These are phyloP conservation scores for Agonum fuliginosum DNA, from an alignment of 2,888 invertebrate genomes.

Conservation along the genomic window DNA sequence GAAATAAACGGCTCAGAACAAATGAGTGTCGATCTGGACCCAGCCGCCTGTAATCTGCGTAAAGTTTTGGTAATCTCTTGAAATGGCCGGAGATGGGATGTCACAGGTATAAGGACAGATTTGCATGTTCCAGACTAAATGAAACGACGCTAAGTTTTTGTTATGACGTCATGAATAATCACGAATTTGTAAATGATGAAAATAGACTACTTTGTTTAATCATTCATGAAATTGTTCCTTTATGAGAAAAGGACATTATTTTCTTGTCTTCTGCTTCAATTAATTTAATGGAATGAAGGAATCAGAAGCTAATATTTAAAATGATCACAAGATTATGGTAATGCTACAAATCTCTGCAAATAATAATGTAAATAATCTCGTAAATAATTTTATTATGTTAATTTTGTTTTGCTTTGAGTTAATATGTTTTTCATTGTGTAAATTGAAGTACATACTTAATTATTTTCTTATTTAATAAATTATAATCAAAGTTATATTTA, in stretches of 20 bases:
- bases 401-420: too few relatives aligned
- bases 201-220: slow-evolving; percentile 4
- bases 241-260: background rate
- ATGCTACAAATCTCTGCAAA: too few relatives aligned
- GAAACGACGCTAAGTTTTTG: slow-evolving; percentile 17
- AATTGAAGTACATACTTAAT: too few relatives aligned
- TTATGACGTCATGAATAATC: slow-evolving; percentile 21
- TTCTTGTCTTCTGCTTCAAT: too few relatives aligned
- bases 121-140: slow-evolving; percentile 18
- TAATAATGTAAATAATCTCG: too few relatives aligned
- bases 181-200: slow-evolving; percentile 21
- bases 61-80: slow-evolving; percentile 38
- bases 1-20: slow-evolving; percentile 58
- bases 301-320: too few relatives aligned
- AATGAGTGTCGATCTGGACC: slow-evolving; percentile 46
- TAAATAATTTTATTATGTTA: too few relatives aligned
- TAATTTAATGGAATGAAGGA: background rate
- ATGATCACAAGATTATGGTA: too few relatives aligned
- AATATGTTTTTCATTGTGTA: too few relatives aligned
- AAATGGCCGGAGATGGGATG: slow-evolving; percentile 10
- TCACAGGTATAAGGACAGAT: slow-evolving; percentile 31
- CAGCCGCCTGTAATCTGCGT: slow-evolving; percentile 38
- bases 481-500: too few relatives aligned
- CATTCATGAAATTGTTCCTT: background rate
- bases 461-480: too few relatives aligned